These are phyloP conservation scores for Choloepus hoffmanni DNA, from an alignment of 2,113 vertebrate genomes.

Conservation along the genomic window DNA sequence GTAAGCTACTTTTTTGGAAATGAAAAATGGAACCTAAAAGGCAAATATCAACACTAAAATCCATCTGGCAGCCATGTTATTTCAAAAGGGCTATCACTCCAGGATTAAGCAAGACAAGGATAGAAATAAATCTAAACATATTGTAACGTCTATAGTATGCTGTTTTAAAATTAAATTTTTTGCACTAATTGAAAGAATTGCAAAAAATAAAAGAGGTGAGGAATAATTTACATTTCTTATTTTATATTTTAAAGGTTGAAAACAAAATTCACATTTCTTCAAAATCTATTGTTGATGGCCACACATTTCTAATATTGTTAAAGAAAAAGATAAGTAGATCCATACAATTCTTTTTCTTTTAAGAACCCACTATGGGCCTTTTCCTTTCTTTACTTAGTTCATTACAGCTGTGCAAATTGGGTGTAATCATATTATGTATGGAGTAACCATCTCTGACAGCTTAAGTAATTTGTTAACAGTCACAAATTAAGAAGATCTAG, in stretches of 20 bases:
- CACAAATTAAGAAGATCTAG: not conserved
- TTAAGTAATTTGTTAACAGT: not conserved
- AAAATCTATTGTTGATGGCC: not conserved
- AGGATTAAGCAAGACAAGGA: slow-evolving; percentile 63
- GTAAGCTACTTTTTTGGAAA: not conserved
- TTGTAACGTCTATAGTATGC: not conserved
- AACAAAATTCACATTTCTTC: not conserved
- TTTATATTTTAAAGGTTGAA: not conserved
- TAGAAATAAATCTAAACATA: slow-evolving; percentile 10
- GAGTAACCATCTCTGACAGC: not conserved
- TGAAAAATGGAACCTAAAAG: not conserved
- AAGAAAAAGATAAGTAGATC: not conserved
- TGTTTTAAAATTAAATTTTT: not conserved
- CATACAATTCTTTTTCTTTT: not conserved
- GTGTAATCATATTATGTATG: not conserved
- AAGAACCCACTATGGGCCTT: not conserved
- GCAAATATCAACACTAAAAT: not conserved
- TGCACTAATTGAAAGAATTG: not conserved
- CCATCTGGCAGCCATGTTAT: slow-evolving; percentile 61
- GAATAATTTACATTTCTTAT: not conserved
- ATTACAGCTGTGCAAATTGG: not conserved
- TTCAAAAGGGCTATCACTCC: slow-evolving; percentile 66
- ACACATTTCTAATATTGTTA: not conserved
- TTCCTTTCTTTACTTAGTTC: not conserved
- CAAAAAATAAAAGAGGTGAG: not conserved